These are phyloP conservation scores for Akabosia matsudoensis DNA, from an alignment of 1,140 invertebrate genomes.

Conservation along the genomic window DNA sequence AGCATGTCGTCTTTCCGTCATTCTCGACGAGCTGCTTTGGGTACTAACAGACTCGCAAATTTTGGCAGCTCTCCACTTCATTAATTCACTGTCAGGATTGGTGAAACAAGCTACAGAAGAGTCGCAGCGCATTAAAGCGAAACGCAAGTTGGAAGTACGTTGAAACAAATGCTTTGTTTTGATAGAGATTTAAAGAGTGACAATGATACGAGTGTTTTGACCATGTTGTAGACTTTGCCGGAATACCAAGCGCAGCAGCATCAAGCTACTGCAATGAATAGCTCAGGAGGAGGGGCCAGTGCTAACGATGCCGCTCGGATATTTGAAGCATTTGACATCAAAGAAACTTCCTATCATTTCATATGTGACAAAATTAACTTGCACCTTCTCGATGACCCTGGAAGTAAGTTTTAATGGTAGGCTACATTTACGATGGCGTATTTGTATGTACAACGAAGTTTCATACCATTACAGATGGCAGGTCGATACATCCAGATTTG, in stretches of 20 bases:
- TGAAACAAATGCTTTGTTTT: constrained; percentile 28
- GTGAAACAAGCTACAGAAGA: constrained; percentile 78
- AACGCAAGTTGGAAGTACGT: constrained; percentile 77
- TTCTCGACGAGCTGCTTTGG: constrained; percentile 96
- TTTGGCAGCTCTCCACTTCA: constrained; percentile 89
- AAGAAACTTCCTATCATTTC: constrained; percentile 97
- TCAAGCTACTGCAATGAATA: constrained; percentile 51
- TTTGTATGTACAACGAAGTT: background rate
- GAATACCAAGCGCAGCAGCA: constrained; percentile 74
- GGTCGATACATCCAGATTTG: constrained; percentile 76
- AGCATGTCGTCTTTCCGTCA: constrained; percentile 83
- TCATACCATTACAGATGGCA: constrained; percentile 61
- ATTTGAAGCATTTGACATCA: constrained; percentile 86
- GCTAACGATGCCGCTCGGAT: constrained; percentile 60
- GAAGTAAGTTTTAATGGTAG: constrained; percentile 61
- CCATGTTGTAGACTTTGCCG: constrained; percentile 62
- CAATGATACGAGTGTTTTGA: no score
- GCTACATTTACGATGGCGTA: constrained; percentile 46
- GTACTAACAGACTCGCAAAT: constrained; percentile 94
- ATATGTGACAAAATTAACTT: constrained; percentile 89
- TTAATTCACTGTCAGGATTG: constrained; percentile 81
- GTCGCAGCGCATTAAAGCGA: constrained; percentile 81
- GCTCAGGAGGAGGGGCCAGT: constrained; percentile 55
- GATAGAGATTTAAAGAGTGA: constrained; percentile 24
- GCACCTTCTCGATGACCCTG: constrained; percentile 94